These are phyloP conservation scores for Melanargia galathea DNA, from an alignment of 2,888 invertebrate species.

Conservation along the genomic window DNA sequence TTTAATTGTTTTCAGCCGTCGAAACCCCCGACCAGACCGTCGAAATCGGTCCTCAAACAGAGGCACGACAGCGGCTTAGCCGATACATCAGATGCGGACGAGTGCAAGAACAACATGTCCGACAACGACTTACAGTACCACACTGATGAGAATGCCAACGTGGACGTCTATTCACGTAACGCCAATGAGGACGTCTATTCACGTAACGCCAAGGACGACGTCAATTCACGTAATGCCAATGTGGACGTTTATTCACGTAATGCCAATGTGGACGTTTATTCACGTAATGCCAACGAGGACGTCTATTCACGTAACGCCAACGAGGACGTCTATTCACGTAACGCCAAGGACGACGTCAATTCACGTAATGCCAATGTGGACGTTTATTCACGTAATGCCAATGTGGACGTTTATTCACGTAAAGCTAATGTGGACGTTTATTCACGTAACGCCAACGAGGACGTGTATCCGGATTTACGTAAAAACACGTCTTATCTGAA, in stretches of 20 bases:
- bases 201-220: constrained; percentile 43
- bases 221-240: no score
- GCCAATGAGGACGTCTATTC: constrained; percentile 41
- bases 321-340: constrained; percentile 39
- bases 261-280: constrained; percentile 41
- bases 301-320: constrained; percentile 40
- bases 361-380: no score
- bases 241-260: no score
- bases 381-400: no score
- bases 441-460: constrained; percentile 45
- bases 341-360: constrained; percentile 42
- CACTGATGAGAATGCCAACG: constrained; percentile 44
- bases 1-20: constrained; percentile 51
- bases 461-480: constrained; percentile 37
- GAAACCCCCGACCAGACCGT: constrained; percentile 59
- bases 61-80: constrained; percentile 76
- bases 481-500: constrained; percentile 49
- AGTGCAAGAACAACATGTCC: constrained; percentile 54
- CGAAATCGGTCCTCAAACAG: constrained; percentile 64
- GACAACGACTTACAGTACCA: constrained; percentile 41
- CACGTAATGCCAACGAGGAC: constrained; percentile 43
- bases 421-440: no score
- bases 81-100: constrained; percentile 76
- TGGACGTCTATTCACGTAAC: constrained; percentile 39
- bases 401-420: constrained; percentile 40